Percentiles rank a stretch among this genome's conserved stretches.
Conservation (phyloP, 1,140 invertebrate genomes). For the Leptonema lineaticorne region DNA sequence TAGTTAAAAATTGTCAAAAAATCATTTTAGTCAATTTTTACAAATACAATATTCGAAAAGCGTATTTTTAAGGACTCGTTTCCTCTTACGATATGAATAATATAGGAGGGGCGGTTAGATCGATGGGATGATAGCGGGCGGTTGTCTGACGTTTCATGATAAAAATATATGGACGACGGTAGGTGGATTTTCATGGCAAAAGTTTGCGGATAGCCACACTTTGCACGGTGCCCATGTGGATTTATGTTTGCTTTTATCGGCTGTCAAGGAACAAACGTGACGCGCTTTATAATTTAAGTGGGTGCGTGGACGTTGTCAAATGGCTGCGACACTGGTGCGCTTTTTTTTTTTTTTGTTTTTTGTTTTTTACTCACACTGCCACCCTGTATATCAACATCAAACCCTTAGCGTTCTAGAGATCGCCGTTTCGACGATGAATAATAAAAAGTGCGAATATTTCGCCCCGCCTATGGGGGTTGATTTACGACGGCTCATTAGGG, state of each 20-base stretch:
- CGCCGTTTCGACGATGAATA: conserved; percentile 41
- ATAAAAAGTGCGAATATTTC: conserved; percentile 35
- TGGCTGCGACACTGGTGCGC: conserved; percentile 22
- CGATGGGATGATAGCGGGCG: no score
- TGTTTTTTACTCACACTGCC: background rate
- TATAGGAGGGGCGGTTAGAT: no score
- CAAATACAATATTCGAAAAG: no score
- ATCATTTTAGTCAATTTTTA: no score
- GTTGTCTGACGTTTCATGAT: no score
- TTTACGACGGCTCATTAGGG: conserved; percentile 23
- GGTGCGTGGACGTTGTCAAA: conserved; percentile 40
- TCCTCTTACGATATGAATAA: no score
- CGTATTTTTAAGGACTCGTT: no score
- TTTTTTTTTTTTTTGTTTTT: conserved; percentile 17
- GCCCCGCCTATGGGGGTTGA: background rate
- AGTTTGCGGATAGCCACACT: conserved; percentile 32
- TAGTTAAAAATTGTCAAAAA: no score
- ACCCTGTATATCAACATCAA: background rate
- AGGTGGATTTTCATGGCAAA: conserved; percentile 4
- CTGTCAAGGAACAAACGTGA: conserved; percentile 36
- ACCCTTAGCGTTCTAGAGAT: no score
- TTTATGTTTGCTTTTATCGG: conserved; percentile 42
- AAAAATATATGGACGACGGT: no score
- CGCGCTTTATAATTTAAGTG: conserved; percentile 41
- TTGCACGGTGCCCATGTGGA: conserved; percentile 13